Evolutionary conservation across 2,113 vertebrate genomes (phyloP).

Genomic region (Muntiacus muntjak): DNA sequence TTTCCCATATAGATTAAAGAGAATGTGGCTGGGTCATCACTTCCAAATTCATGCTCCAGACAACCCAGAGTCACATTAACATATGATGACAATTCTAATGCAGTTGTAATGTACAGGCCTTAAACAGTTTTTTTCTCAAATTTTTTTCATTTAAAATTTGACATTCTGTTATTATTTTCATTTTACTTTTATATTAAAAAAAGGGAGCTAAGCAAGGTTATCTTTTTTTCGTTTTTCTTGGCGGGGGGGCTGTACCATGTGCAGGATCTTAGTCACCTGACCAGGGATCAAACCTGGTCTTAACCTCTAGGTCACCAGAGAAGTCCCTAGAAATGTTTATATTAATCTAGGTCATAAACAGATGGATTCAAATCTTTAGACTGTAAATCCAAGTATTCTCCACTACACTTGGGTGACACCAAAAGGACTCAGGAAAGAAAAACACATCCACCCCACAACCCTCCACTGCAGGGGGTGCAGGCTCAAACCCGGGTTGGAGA

Average conservation of each 20-base stretch:
- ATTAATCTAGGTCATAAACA: neutral
- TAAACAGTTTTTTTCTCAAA: neutral
- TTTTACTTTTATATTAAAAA: conserved; percentile 14
- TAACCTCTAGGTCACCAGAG: neutral
- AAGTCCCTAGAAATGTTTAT: neutral
- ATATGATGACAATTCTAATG: neutral
- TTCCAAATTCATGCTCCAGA: neutral
- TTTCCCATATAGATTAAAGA: neutral
- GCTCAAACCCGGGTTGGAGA: too few species aligned
- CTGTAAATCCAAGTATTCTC: neutral
- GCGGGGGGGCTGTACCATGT: neutral
- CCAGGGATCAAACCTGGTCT: neutral
- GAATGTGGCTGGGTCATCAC: neutral
- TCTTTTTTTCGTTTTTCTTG: neutral
- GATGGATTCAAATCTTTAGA: neutral
- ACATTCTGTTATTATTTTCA: neutral
- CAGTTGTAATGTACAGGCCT: neutral
- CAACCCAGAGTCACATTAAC: neutral
- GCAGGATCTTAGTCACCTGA: neutral
- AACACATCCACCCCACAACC: neutral
- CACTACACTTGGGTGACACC: neutral
- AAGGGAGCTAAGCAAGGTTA: neutral
- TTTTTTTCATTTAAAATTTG: conserved; percentile 4
- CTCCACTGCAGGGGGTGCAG: too few species aligned
- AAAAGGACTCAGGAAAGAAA: neutral